phyloP scores from a whole-genome alignment of 2,888 invertebrate genomes.

The Drosophila algonquin region DNA sequence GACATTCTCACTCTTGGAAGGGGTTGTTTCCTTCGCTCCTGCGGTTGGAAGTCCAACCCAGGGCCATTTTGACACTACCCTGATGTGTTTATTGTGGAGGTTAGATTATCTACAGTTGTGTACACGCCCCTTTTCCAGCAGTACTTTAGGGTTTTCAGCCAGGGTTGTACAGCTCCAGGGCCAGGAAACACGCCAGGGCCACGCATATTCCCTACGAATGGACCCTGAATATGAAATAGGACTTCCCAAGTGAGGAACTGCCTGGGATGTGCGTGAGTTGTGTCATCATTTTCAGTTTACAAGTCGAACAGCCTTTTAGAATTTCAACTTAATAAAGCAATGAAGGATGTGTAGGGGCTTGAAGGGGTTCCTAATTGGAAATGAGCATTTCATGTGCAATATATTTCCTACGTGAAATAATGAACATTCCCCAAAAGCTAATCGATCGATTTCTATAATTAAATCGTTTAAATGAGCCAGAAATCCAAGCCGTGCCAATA shows the following conservation, averaged over 20 bases:
- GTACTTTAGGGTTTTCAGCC: too few species aligned
- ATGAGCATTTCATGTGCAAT: neutral
- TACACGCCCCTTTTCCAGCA: constrained; percentile 59
- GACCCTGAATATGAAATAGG: neutral
- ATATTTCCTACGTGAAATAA: too few species aligned
- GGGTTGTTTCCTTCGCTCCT: constrained; percentile 46
- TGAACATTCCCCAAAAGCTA: neutral
- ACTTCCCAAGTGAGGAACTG: neutral
- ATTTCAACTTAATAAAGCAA: neutral
- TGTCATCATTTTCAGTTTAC: neutral
- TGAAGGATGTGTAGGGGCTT: neutral
- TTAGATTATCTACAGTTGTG: constrained; percentile 52
- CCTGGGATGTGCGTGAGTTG: neutral
- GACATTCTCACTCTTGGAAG: constrained; percentile 3
- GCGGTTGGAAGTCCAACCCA: constrained; percentile 30
- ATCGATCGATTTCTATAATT: constrained; percentile 1
- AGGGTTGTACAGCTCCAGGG: constrained; percentile 23
- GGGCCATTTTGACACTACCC: constrained; percentile 61
- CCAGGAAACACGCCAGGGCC: constrained; percentile 29
- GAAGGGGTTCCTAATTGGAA: neutral
- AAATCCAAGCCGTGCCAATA: neutral
- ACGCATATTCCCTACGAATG: constrained; percentile 2
- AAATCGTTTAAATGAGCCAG: constrained; percentile 2
- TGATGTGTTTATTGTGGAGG: constrained; percentile 61
- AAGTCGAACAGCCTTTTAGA: neutral